These are phyloP conservation scores for Bettongia penicillata DNA, from an alignment of 2,113 vertebrate species.

Conservation along the genomic window DNA sequence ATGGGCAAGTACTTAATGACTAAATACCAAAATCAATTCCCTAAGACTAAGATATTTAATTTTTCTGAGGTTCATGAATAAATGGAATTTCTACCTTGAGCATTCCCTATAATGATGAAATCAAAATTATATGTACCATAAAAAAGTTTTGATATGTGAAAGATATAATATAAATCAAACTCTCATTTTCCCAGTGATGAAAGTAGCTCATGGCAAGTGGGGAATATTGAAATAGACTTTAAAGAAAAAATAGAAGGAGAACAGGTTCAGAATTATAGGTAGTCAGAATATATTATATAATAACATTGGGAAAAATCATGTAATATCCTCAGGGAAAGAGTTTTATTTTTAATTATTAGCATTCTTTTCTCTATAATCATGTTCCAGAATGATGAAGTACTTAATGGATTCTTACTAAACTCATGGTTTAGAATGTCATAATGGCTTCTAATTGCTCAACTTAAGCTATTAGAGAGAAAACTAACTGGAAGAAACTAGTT, in stretches of 20 bases:
- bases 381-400: slow-evolving; percentile 38
- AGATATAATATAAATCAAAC: neutral
- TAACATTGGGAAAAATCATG: slow-evolving; percentile 22
- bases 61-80: neutral
- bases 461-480: slow-evolving; percentile 43
- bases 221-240: neutral
- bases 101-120: neutral
- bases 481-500: slow-evolving; percentile 37
- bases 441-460: slow-evolving; percentile 57
- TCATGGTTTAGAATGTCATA: slow-evolving; percentile 45
- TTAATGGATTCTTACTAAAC: slow-evolving; percentile 63
- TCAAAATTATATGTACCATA: neutral
- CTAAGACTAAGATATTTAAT: neutral
- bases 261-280: neutral
- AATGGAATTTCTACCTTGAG: neutral
- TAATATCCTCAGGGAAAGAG: neutral
- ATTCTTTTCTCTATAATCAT: slow-evolving; percentile 48
- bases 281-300: neutral
- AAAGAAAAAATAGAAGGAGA: neutral
- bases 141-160: neutral
- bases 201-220: neutral
- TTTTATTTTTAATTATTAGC: slow-evolving; percentile 62
- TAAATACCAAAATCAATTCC: neutral
- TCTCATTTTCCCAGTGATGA: neutral
- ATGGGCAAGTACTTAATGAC: neutral